Percentiles rank a stretch among this genome's conserved stretches.
Evolutionary conservation across 2,888 invertebrate species (phyloP).

Genomic region (Vesta saturnalis): DNA sequence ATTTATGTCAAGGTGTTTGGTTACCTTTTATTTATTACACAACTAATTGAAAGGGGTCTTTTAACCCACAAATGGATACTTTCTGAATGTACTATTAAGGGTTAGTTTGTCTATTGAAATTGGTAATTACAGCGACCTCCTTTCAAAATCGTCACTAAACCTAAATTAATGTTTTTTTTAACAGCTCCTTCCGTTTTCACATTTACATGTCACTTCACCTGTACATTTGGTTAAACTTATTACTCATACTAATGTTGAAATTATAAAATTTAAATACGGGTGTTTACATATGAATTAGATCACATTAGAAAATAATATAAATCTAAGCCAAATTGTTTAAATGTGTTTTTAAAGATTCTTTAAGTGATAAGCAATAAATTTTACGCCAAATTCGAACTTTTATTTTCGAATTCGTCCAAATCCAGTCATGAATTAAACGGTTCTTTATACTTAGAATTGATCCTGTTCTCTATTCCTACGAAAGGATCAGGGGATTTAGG

Average conservation of each 20-base stretch:
- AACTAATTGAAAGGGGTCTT: slow-evolving; percentile 30
- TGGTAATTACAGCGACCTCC: slow-evolving; percentile 29
- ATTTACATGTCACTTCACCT: neutral
- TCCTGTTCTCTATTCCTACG: slow-evolving; percentile 49
- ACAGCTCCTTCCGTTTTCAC: slow-evolving; percentile 25
- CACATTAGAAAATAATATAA: too few species aligned
- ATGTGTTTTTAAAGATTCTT: neutral
- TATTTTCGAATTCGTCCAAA: slow-evolving; percentile 36
- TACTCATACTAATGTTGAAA: too few species aligned
- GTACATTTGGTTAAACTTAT: neutral
- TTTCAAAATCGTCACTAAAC: slow-evolving; percentile 12
- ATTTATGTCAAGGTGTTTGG: slow-evolving; percentile 35
- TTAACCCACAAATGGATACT: slow-evolving; percentile 13
- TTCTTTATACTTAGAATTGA: slow-evolving; percentile 54
- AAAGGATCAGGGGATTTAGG: slow-evolving; percentile 53
- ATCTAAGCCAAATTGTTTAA: neutral
- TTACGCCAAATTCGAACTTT: slow-evolving; percentile 22
- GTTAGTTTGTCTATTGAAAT: slow-evolving; percentile 31
- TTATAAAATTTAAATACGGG: too few species aligned
- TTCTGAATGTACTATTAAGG: slow-evolving; percentile 22
- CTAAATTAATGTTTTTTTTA: slow-evolving; percentile 16
- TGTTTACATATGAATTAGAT: too few species aligned
- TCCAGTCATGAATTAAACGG: slow-evolving; percentile 53
- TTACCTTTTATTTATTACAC: slow-evolving; percentile 36
- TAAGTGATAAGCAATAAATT: slow-evolving; percentile 9